A percentile compares a stretch with the other conserved stretches of the same genome.
Conservation (phyloP, 1,140 invertebrate species). For the Panagrolaimus sp. region DNA sequence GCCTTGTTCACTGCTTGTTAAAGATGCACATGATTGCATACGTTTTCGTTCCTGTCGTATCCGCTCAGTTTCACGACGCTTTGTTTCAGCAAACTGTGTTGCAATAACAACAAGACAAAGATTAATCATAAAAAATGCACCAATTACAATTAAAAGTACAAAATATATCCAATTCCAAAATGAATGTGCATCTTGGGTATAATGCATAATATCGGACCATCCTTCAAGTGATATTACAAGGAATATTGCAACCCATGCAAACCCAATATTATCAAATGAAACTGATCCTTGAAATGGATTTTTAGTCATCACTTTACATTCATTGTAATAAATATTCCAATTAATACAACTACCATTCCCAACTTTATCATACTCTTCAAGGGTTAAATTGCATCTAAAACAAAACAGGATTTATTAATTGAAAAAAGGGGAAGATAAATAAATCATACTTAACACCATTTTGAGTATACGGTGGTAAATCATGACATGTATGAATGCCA, state of each 20-base stretch:
- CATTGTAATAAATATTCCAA: constrained; percentile 96
- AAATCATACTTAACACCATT: constrained; percentile 69
- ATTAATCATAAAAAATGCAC: constrained; percentile 99
- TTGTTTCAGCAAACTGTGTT: constrained; percentile 98
- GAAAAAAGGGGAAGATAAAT: background rate
- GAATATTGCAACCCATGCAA: constrained; percentile 99
- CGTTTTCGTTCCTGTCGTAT: constrained; percentile 90
- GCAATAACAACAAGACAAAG: constrained; percentile 98
- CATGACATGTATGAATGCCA: constrained; percentile 84
- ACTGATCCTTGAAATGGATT: constrained; percentile 99
- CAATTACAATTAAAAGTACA: constrained; percentile 97
- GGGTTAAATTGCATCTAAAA: constrained; percentile 55
- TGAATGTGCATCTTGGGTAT: constrained; percentile 86
- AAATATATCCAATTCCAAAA: constrained; percentile 99
- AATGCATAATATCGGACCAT: constrained; percentile 99
- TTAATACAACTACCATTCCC: constrained; percentile 74
- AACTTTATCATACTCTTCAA: constrained; percentile 52
- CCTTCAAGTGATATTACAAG: constrained; percentile 72
- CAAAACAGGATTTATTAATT: background rate
- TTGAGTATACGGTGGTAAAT: constrained; percentile 75
- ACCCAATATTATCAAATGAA: constrained; percentile 97
- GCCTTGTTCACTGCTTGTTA: constrained; percentile 61
- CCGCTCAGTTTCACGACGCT: constrained; percentile 96
- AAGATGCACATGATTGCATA: constrained; percentile 86
- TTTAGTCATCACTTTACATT: constrained; percentile 80